Evolutionary conservation across 2,797 vertebrate species (phyloP).

Genomic region (Lutjanus argentimaculatus): DNA sequence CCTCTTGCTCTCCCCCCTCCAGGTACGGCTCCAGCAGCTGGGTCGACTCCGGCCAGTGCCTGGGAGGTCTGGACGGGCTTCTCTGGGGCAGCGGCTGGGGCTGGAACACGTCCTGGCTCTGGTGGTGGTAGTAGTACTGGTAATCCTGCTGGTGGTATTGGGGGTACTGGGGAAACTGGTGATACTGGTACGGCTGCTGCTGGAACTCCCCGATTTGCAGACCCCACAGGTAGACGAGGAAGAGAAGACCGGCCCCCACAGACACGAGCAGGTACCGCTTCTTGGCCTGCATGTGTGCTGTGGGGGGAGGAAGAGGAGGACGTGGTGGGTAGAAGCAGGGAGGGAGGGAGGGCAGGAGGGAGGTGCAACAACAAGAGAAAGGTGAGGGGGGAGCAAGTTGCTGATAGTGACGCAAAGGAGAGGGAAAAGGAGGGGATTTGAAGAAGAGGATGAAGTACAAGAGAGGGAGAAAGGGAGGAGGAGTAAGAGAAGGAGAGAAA

Average conservation of each 20-base stretch:
- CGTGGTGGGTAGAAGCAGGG: conserved; percentile 37
- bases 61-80: conserved; percentile 67
- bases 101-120: conserved; percentile 67
- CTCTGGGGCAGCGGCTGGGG: conserved; percentile 72
- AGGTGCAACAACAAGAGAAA: too few species aligned
- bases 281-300: conserved; percentile 92
- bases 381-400: neutral
- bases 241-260: conserved; percentile 88
- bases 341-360: neutral
- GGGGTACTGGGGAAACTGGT: conserved; percentile 75
- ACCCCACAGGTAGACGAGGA: conserved; percentile 88
- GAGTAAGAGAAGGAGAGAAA: neutral
- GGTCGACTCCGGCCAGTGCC: conserved; percentile 77
- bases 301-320: conserved; percentile 68
- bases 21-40: conserved; percentile 83
- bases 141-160: conserved; percentile 70
- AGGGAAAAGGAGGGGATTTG: neutral
- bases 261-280: conserved; percentile 91
- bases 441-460: conserved; percentile 5
- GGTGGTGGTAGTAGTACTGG: conserved; percentile 66
- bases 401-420: conserved; percentile 22
- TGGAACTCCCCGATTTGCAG: conserved; percentile 87
- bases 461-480: neutral
- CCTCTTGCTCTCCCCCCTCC: conserved; percentile 87
- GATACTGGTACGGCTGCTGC: conserved; percentile 74